Evolutionary conservation across 2,888 invertebrate species (phyloP), one percentile per base, ranked within the genome.

Genomic region (Pachydiplax longipennis): DNA sequence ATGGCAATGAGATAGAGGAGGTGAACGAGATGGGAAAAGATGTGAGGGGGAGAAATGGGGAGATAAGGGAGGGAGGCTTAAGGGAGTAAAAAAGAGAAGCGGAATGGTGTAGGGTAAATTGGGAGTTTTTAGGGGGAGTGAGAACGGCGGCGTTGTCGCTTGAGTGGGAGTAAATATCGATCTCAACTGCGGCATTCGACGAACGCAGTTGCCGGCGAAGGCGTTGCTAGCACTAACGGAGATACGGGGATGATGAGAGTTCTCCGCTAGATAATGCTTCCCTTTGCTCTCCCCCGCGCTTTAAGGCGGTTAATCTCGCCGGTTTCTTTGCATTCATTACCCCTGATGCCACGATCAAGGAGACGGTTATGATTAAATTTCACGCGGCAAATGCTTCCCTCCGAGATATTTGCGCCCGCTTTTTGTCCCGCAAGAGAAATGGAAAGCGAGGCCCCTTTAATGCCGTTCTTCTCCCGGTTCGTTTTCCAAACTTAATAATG

Each of bases 131-230:
- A 40, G 31, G 58, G 58, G 83, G 31, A 13, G 83, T 31, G 83
- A 18, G 73, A 31, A 73, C 73, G 73, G 5, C 73, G 61, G 4
- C 58, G 37, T n/a, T n/a, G 61, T 73, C 73, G 73, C 31, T 73
- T 31, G 31, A 31, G 73, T 31, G 73, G 31, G 73, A 73, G 73
- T 73, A 31, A 5, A 25, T 87, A 61, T 87, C 87, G 61, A 87
- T 87, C 87, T 10, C 58, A n/a, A 37, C 61, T 37, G 87, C 87
- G 87, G 87, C 87, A 87, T 61, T 87, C 65, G 87, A 61, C 87
- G 12, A 40, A 61, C 37, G 61, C 61, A 87, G 73, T 73, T 73
- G 25, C 31, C 10, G 61, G 58, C 87, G 10, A 37, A 37, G 22
- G 87, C n/a, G 61, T 10, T 25, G 65, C 65, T 65, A 25, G n/a